A percentile compares a stretch with the other conserved stretches of the same genome.
Conservation (phyloP, 1,140 invertebrate species). For the Chrysoperla carnea region DNA sequence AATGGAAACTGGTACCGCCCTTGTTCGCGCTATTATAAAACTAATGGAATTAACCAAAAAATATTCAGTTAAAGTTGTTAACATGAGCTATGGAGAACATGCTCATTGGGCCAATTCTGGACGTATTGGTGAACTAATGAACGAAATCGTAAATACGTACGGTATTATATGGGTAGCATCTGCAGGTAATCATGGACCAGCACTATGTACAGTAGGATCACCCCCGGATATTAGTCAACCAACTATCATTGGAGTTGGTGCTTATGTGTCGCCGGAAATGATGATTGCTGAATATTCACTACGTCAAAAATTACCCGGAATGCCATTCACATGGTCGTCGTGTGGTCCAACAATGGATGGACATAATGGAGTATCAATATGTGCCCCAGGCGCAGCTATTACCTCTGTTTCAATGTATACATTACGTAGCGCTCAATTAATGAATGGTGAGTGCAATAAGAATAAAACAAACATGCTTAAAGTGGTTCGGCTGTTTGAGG, state of each 20-base stretch:
- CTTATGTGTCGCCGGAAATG: slow-evolving; percentile 95
- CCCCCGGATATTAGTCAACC: slow-evolving; percentile 75
- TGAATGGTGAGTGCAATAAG: slow-evolving; percentile 53
- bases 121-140: slow-evolving; percentile 67
- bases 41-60: slow-evolving; percentile 52
- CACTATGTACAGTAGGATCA: slow-evolving; percentile 77
- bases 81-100: slow-evolving; percentile 97
- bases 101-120: slow-evolving; percentile 80
- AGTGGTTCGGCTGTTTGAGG: too few relatives aligned
- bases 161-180: slow-evolving; percentile 82
- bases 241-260: slow-evolving; percentile 80
- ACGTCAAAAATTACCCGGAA: slow-evolving; percentile 61
- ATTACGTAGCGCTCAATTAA: slow-evolving; percentile 69
- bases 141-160: slow-evolving; percentile 83
- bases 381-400: slow-evolving; percentile 92
- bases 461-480: too few relatives aligned
- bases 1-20: slow-evolving; percentile 91
- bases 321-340: slow-evolving; percentile 90
- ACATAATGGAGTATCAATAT: slow-evolving; percentile 70
- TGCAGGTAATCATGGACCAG: slow-evolving; percentile 90
- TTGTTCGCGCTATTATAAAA: slow-evolving; percentile 79
- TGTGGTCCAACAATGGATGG: slow-evolving; percentile 81
- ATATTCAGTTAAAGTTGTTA: slow-evolving; percentile 68
- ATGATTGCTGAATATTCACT: slow-evolving; percentile 90
- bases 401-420: slow-evolving; percentile 89